Base-by-base conservation (phyloP, 1,140 invertebrate species). In the Pollicipes pollicipes region DNA sequence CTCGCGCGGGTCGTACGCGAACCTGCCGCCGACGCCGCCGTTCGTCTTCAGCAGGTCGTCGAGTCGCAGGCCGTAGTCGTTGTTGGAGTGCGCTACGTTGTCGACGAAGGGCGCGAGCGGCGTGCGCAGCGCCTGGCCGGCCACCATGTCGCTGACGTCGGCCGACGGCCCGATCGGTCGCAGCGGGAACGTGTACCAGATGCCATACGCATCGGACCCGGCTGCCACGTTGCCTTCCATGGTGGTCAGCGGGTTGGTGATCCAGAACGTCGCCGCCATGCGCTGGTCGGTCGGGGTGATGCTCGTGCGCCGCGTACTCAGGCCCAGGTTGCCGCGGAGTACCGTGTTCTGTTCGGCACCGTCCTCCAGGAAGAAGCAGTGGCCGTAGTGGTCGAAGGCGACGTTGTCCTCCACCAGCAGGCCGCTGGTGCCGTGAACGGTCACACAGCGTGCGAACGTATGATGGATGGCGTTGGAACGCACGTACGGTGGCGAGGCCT, bases 301-400 rank as follows among this genome's bases (percentile, higher is more conserved):
- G 6, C 13, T 58, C 13, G 13, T 21, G 2, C 17, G 2, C 17
- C 17, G 13, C 24, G 75, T 75, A 63, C 72, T 73, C 26, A 75
- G 68, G 26, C 73, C 77, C 21, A 78, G 69, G 68, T 78, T 78
- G 17, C 73, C 72, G 32, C 75, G 72, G 27, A 78, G 71, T 13
- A 73, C 70, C 66, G 74, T 78, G 64, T 73, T 66, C 73, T 74
- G 72, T 71, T 78, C 78, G 17, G 72, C 76, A 28, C 77, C 77
- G 70, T 78, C 78, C 66, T 78, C 78, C 64, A 78, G 69, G 70
- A 77, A 78, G 66, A 71, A 77, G 30, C 76, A 75, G 69, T 78
- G 78, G 8, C 78, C 78, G 30, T 76, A 71, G 66, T 73, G 72
- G n/a, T 74, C 58, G 70, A 77, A 78, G 66, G 75, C 76, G 26